Evolutionary conservation across 2,113 vertebrate genomes (phyloP).

Genomic region (Passer montanus): DNA sequence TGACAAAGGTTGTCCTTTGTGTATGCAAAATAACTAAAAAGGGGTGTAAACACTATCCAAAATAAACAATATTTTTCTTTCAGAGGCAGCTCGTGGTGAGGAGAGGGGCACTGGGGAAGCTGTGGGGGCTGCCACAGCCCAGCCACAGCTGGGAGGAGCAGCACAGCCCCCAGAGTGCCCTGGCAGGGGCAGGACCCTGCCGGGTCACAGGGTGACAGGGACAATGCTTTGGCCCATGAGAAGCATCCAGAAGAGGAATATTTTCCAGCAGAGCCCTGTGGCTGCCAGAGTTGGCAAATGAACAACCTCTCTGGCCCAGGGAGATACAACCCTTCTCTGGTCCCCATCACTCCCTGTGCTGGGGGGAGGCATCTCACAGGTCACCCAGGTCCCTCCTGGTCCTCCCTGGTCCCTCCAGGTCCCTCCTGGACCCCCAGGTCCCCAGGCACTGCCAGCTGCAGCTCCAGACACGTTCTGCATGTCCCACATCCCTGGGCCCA

Average conservation of each 20-base stretch:
- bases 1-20: not conserved
- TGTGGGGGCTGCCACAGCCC: accelerated
- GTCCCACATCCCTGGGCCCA: not conserved
- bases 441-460: not conserved
- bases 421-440: not conserved
- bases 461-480: not conserved
- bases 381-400: too few species aligned
- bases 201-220: accelerated
- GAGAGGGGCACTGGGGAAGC: not conserved
- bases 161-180: not conserved
- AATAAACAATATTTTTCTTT: not conserved
- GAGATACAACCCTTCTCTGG: not conserved
- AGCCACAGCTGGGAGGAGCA: not conserved
- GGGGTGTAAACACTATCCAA: not conserved
- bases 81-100: not conserved
- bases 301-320: not conserved
- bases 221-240: not conserved
- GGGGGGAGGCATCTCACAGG: not conserved
- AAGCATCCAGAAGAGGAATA: not conserved
- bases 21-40: not conserved
- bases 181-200: not conserved
- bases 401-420: not conserved
- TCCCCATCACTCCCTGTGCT: not conserved
- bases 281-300: not conserved
- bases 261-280: accelerated